Evolutionary conservation across 2,113 vertebrate species (phyloP).

Genomic region (Potamarius usumacintae): DNA sequence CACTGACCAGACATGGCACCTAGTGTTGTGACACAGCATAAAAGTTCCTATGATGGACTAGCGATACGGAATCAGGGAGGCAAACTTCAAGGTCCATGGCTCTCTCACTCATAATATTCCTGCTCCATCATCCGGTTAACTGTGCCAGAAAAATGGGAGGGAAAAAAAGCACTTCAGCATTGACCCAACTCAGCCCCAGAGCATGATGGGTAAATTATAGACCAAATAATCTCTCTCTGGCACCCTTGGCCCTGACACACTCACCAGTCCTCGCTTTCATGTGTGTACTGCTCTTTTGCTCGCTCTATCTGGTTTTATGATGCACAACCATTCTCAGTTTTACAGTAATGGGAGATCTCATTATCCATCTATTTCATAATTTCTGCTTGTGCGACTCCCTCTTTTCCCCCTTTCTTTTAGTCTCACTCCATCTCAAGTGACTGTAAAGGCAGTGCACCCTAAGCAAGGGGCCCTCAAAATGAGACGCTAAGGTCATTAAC

Average conservation of each 20-base stretch:
- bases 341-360: conserved; percentile 64
- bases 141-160: neutral
- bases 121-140: conserved; percentile 21
- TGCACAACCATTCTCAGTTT: conserved; percentile 64
- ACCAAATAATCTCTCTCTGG: conserved; percentile 22
- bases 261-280: conserved; percentile 44
- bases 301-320: conserved; percentile 60
- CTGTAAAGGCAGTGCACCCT: conserved; percentile 59
- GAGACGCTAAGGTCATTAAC: conserved; percentile 71
- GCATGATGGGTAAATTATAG: conserved; percentile 40
- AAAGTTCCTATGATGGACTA: neutral
- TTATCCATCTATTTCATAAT: conserved; percentile 67
- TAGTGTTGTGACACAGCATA: neutral
- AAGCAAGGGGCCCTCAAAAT: conserved; percentile 62
- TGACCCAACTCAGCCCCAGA: conserved; percentile 2
- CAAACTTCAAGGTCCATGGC: neutral
- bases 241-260: conserved; percentile 13
- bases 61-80: neutral
- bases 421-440: conserved; percentile 39
- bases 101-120: neutral
- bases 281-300: conserved; percentile 48
- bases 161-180: conserved; percentile 35
- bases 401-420: conserved; percentile 46
- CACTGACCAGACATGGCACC: neutral
- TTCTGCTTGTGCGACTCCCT: conserved; percentile 47